A percentile compares a stretch with the other conserved stretches of the same genome.
phyloP scores from a whole-genome alignment of 2,888 invertebrate species.

The Brenthis daphne region DNA sequence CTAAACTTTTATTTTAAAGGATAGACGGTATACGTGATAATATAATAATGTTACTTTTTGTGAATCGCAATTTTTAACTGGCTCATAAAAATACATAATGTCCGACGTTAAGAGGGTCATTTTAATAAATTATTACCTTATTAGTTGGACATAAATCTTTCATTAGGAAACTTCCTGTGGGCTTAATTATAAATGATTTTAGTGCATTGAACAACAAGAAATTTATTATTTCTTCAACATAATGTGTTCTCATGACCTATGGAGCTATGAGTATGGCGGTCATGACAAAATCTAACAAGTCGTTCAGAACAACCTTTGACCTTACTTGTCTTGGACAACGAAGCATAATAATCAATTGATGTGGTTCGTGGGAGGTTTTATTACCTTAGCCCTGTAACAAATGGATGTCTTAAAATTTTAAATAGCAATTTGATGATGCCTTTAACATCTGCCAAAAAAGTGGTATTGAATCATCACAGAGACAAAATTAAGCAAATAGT shows the following conservation, averaged over 20 bases:
- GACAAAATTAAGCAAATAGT: too few species aligned
- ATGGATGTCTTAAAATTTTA: not conserved
- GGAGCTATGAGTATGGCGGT: slow-evolving; percentile 42
- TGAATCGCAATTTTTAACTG: not conserved
- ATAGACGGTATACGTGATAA: too few species aligned
- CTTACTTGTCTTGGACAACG: slow-evolving; percentile 60
- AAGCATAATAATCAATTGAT: slow-evolving; percentile 60
- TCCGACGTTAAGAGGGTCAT: not conserved
- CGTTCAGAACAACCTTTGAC: slow-evolving; percentile 59
- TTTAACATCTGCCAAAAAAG: too few species aligned
- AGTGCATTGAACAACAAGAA: not conserved
- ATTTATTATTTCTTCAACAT: slow-evolving; percentile 22
- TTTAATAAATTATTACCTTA: slow-evolving; percentile 1
- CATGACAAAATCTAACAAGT: slow-evolving; percentile 63
- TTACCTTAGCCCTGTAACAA: slow-evolving; percentile 52
- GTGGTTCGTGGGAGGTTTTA: slow-evolving; percentile 63
- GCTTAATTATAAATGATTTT: not conserved
- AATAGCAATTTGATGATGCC: too few species aligned
- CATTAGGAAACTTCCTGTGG: slow-evolving; percentile 9
- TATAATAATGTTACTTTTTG: too few species aligned
- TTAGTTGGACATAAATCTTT: slow-evolving; percentile 17
- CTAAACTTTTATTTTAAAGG: too few species aligned
- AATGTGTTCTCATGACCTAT: slow-evolving; percentile 32
- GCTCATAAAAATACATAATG: not conserved
- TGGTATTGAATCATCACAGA: too few species aligned